These are phyloP conservation scores for Neosilurus mollespiculum DNA, from an alignment of 2,797 vertebrate species.

Conservation along the genomic window DNA sequence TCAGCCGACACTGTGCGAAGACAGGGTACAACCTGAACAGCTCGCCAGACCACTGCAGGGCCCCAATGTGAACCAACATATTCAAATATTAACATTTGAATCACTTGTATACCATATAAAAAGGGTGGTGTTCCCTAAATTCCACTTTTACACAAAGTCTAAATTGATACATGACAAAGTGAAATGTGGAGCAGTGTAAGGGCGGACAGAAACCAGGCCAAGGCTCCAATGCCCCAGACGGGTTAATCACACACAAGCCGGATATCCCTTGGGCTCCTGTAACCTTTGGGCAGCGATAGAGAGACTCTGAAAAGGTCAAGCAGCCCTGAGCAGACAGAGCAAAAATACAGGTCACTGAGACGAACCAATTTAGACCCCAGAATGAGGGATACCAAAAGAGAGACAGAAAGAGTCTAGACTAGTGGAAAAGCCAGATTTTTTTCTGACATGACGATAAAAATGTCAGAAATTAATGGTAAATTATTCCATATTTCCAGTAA, in stretches of 20 bases:
- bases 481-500: not conserved
- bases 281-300: not conserved
- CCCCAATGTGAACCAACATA: not conserved
- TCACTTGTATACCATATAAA: no score
- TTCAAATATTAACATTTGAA: not conserved
- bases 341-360: constrained; percentile 37
- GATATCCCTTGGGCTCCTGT: constrained; percentile 16
- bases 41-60: no score
- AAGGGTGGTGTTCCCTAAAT: not conserved
- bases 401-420: not conserved
- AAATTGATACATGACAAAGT: not conserved
- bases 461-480: not conserved
- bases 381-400: not conserved
- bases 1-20: no score
- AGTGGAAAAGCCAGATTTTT: not conserved
- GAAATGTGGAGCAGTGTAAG: constrained; percentile 12
- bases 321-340: constrained; percentile 26
- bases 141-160: not conserved
- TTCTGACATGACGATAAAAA: not conserved
- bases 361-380: constrained; percentile 6
- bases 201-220: constrained; percentile 21
- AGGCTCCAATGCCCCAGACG: constrained; percentile 35
- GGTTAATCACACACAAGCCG: constrained; percentile 18
- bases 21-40: no score
- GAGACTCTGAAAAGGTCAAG: constrained; percentile 53